These are phyloP conservation scores for Ennomos erosarius DNA, from an alignment of 2,888 invertebrate species.

Conservation along the genomic window DNA sequence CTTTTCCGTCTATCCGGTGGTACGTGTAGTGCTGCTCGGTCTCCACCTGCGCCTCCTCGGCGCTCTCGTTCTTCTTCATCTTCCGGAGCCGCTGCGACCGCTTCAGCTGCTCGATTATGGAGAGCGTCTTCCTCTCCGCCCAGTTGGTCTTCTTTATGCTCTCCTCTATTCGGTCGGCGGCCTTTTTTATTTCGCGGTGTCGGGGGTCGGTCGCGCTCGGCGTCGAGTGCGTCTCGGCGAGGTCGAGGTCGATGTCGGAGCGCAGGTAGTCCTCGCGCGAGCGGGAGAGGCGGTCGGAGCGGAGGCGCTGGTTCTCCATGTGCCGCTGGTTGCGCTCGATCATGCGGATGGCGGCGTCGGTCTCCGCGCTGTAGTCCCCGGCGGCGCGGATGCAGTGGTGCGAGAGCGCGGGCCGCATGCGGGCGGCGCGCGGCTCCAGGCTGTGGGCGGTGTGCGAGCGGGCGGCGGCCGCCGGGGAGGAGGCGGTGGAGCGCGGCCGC, in stretches of 20 bases:
- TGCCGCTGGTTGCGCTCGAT: constrained; percentile 86
- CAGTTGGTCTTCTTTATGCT: constrained; percentile 82
- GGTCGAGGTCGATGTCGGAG: constrained; percentile 73
- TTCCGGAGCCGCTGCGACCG: constrained; percentile 75
- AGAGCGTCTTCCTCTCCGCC: constrained; percentile 78
- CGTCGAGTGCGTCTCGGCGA: constrained; percentile 54
- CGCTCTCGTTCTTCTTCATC: constrained; percentile 71
- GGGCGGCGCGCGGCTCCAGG: constrained; percentile 72
- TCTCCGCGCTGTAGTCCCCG: constrained; percentile 85
- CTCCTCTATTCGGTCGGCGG: constrained; percentile 75
- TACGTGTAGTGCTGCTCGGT: constrained; percentile 78
- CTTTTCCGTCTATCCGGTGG: constrained; percentile 79
- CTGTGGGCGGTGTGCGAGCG: constrained; percentile 78
- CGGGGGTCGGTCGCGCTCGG: constrained; percentile 53
- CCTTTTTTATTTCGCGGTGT: constrained; percentile 70
- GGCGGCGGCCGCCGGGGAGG: constrained; percentile 57
- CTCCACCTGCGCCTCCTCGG: constrained; percentile 79
- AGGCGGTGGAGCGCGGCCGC: constrained; percentile 81
- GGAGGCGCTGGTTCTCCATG: constrained; percentile 84
- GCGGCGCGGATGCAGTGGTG: constrained; percentile 77
- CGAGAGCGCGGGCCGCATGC: constrained; percentile 76
- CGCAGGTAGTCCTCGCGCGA: constrained; percentile 75
- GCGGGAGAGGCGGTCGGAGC: constrained; percentile 69
- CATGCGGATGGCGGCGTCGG: constrained; percentile 84
- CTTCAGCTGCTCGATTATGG: constrained; percentile 78